Evolutionary conservation across 2,797 vertebrate species (phyloP).

Genomic region (Galago senegalensis): DNA sequence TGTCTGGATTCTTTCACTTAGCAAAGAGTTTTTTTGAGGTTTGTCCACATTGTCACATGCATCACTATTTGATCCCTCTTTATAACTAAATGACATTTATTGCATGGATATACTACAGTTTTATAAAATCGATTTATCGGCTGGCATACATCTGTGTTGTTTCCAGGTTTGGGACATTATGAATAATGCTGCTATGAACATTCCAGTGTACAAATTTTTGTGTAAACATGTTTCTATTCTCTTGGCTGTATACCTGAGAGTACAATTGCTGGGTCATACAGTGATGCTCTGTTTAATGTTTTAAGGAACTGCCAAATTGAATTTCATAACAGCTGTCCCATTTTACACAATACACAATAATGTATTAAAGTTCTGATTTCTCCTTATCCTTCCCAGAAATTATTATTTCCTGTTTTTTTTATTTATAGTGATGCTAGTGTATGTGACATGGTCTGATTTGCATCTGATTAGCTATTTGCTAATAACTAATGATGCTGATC

Average conservation of each 20-base stretch:
- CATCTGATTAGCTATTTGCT: neutral
- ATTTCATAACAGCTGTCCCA: neutral
- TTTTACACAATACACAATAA: neutral
- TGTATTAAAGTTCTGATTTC: neutral
- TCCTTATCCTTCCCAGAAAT: neutral
- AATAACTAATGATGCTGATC: neutral
- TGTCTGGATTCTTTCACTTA: neutral
- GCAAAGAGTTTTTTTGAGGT: neutral
- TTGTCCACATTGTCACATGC: neutral
- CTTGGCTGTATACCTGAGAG: neutral
- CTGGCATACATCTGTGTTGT: neutral
- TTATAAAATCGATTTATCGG: neutral
- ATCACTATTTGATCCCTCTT: neutral
- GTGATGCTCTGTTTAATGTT: neutral
- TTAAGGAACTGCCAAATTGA: neutral
- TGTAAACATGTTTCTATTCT: neutral
- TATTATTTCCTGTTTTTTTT: neutral
- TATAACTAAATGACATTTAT: neutral
- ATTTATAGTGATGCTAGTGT: neutral
- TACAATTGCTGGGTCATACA: neutral
- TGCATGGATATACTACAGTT: neutral
- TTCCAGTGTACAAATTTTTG: neutral
- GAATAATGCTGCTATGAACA: neutral
- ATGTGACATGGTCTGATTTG: neutral
- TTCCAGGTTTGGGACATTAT: neutral